Percentiles rank a stretch among this genome's conserved stretches.
Evolutionary conservation across 1,140 invertebrate genomes (phyloP).

Genomic region (Conus ventricosus): DNA sequence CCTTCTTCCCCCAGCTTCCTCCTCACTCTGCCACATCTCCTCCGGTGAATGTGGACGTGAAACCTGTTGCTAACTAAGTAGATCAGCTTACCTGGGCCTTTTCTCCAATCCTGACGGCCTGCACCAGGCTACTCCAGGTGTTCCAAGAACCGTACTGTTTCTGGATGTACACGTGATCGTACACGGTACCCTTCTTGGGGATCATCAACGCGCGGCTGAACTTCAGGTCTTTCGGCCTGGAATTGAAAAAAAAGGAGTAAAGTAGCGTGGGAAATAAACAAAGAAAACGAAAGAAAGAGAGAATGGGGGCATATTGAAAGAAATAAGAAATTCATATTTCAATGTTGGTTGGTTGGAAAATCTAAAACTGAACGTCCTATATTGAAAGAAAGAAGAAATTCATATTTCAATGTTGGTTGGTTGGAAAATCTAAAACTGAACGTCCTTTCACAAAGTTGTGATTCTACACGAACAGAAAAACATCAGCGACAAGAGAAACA

Average conservation of each 20-base stretch:
- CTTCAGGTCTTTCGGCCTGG: slow-evolving; percentile 72
- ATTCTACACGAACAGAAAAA: too few species aligned
- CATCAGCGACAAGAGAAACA: too few species aligned
- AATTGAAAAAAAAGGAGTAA: not conserved
- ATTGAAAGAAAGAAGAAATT: not conserved
- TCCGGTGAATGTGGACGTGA: too few species aligned
- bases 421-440: not conserved
- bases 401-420: not conserved
- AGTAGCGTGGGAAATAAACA: slow-evolving; percentile 32
- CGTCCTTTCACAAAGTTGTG: too few species aligned
- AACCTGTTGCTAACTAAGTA: too few species aligned
- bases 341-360: not conserved
- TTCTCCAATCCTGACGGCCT: slow-evolving; percentile 62
- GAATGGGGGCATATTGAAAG: not conserved
- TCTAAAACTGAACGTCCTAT: not conserved
- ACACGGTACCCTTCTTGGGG: slow-evolving; percentile 78
- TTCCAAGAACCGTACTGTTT: slow-evolving; percentile 70
- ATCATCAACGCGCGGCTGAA: slow-evolving; percentile 75
- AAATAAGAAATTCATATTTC: not conserved
- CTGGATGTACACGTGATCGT: slow-evolving; percentile 72
- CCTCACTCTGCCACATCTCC: too few species aligned
- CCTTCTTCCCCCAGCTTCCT: too few species aligned
- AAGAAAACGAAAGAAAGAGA: not conserved
- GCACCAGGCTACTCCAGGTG: slow-evolving; percentile 67
- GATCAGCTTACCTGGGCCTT: slow-evolving; percentile 80